Evolutionary conservation across 2,888 invertebrate genomes (phyloP).

Genomic region (Oeneis ivallda): DNA sequence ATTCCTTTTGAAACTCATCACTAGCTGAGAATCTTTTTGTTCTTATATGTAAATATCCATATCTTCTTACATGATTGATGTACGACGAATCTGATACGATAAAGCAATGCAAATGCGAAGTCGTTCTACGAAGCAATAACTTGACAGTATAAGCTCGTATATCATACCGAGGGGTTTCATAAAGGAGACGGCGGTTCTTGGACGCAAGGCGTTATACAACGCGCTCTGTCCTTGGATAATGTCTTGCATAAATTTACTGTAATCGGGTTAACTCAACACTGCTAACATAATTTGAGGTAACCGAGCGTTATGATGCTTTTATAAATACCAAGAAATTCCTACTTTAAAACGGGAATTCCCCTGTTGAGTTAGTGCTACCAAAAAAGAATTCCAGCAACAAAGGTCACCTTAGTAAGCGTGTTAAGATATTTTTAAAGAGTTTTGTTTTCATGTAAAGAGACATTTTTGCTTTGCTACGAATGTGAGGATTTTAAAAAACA

Average conservation of each 20-base stretch:
- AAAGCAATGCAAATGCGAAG: constrained; percentile 59
- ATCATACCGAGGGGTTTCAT: constrained; percentile 74
- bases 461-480: no score
- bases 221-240: constrained; percentile 74
- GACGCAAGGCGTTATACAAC: constrained; percentile 79
- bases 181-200: constrained; percentile 67
- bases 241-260: constrained; percentile 79
- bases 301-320: constrained; percentile 49
- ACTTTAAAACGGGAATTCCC: constrained; percentile 34
- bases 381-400: constrained; percentile 27
- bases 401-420: constrained; percentile 11
- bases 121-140: constrained; percentile 69
- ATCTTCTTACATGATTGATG: constrained; percentile 44
- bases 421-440: background rate
- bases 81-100: constrained; percentile 44
- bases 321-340: constrained; percentile 36
- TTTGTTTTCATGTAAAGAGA: background rate
- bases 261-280: constrained; percentile 73
- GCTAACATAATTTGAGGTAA: constrained; percentile 72
- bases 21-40: constrained; percentile 9
- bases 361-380: constrained; percentile 28
- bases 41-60: constrained; percentile 22
- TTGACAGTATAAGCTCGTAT: constrained; percentile 68
- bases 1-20: constrained; percentile 7
- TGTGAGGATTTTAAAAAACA: no score